Conservation (phyloP, 2,797 vertebrate species). For the Eptatretus atami region DNA sequence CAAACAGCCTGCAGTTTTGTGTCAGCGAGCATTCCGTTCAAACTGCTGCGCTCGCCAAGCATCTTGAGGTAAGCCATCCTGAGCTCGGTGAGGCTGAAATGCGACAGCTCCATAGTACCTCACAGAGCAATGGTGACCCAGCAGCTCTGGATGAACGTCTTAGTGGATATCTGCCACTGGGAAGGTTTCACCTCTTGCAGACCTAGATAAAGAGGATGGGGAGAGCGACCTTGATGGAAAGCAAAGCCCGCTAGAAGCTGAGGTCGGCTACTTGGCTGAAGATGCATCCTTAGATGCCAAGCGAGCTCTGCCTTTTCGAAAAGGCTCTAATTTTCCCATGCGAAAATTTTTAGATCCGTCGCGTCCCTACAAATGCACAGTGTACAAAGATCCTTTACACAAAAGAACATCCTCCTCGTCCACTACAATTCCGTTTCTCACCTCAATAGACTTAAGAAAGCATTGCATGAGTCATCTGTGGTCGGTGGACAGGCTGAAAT, state of each 20-base stretch:
- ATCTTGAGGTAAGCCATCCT: slow-evolving; percentile 80
- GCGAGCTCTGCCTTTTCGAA: slow-evolving; percentile 79
- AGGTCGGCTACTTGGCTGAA: slow-evolving; percentile 63
- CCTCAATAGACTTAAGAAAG: slow-evolving; percentile 85
- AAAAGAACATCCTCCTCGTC: slow-evolving; percentile 92
- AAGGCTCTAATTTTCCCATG: slow-evolving; percentile 97
- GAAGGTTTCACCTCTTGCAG: slow-evolving; percentile 54
- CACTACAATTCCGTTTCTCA: slow-evolving; percentile 99
- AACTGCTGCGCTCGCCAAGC: slow-evolving; percentile 82
- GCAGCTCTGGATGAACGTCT: slow-evolving; percentile 55
- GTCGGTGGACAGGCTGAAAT: slow-evolving; percentile 69
- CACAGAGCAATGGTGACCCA: slow-evolving; percentile 76
- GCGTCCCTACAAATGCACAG: slow-evolving; percentile 91
- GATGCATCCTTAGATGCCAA: slow-evolving; percentile 90
- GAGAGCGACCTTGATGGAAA: slow-evolving; percentile 90
- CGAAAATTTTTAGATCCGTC: slow-evolving; percentile 96
- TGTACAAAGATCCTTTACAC: slow-evolving; percentile 96
- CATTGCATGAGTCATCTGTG: slow-evolving; percentile 57
- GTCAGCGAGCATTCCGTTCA: slow-evolving; percentile 87
- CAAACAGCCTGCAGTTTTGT: slow-evolving; percentile 95
- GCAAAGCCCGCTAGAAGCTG: slow-evolving; percentile 78
- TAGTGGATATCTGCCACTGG: slow-evolving; percentile 21
- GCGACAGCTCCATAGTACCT: slow-evolving; percentile 78
- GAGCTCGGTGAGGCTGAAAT: slow-evolving; percentile 89
- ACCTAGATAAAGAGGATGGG: slow-evolving; percentile 78